A percentile compares a stretch with the other conserved stretches of the same genome.
Evolutionary conservation across 2,797 vertebrate species (phyloP).

Genomic region (Limnodromus scolopaceus): DNA sequence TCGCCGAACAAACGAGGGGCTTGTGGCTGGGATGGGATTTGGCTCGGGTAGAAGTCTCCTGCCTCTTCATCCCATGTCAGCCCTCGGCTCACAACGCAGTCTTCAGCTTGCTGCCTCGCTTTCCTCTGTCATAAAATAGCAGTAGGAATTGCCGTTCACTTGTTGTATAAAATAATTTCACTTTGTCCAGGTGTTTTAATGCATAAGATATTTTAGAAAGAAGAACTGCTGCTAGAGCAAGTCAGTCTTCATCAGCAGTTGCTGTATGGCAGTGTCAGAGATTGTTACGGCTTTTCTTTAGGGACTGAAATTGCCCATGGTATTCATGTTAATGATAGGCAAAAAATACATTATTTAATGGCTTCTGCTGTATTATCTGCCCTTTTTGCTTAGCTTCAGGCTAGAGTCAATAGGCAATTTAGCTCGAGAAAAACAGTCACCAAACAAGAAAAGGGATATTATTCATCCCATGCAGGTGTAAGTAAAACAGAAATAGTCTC

Average conservation of each 20-base stretch:
- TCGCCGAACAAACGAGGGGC: background rate
- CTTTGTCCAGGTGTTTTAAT: constrained; percentile 3
- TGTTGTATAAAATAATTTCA: background rate
- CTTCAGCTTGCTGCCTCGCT: background rate
- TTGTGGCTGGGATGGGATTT: background rate
- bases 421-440: constrained; percentile 22
- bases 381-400: constrained; percentile 49
- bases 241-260: constrained; percentile 30
- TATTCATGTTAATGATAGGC: constrained; percentile 59
- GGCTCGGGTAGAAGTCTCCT: background rate
- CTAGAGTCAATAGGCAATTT: constrained; percentile 66
- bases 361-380: constrained; percentile 47
- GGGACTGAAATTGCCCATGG: constrained; percentile 25
- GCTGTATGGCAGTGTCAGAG: background rate
- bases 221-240: background rate
- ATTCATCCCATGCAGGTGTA: constrained; percentile 30
- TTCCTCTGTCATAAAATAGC: background rate
- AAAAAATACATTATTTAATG: constrained; percentile 51
- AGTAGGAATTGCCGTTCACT: background rate
- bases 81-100: background rate
- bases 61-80: background rate
- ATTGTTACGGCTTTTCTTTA: constrained; percentile 17
- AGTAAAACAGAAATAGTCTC: constrained; percentile 43
- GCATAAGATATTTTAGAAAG: background rate
- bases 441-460: constrained; percentile 43